Evolutionary conservation across 2,888 invertebrate species (phyloP).

Genomic region (Odontothrips loti): DNA sequence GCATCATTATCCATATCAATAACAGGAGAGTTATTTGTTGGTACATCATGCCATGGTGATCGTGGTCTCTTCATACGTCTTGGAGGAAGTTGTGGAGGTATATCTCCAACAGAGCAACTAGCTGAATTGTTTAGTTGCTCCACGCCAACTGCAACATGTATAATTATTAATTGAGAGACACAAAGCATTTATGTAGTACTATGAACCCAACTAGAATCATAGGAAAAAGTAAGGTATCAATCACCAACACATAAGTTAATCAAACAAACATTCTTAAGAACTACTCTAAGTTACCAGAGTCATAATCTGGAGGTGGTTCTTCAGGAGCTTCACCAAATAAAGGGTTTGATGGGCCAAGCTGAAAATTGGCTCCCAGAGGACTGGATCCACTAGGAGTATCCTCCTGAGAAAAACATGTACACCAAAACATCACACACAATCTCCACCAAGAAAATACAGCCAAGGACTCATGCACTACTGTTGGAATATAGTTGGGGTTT

Average conservation of each 20-base stretch:
- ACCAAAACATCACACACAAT: too few relatives aligned
- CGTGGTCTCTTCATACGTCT: slow-evolving; percentile 33
- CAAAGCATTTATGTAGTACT: too few relatives aligned
- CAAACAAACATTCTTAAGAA: not conserved
- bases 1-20: slow-evolving; percentile 43
- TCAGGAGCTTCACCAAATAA: slow-evolving; percentile 10
- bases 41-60: slow-evolving; percentile 44
- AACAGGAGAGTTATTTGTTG: slow-evolving; percentile 42
- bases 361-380: not conserved
- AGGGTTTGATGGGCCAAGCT: slow-evolving; percentile 1
- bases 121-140: not conserved
- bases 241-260: not conserved
- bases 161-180: not conserved
- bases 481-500: too few relatives aligned
- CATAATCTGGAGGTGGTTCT: slow-evolving; percentile 39
- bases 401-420: not conserved
- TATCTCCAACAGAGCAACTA: not conserved
- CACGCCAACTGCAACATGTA: not conserved
- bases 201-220: not conserved
- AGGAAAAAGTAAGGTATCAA: not conserved
- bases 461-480: not conserved
- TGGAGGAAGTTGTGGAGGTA: slow-evolving; percentile 28
- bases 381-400: not conserved
- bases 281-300: slow-evolving; percentile 28
- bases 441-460: not conserved